A percentile compares a stretch with the other conserved stretches of the same genome.
phyloP scores from a whole-genome alignment of 2,113 vertebrate species.

The Myrmophylax atrothorax region DNA sequence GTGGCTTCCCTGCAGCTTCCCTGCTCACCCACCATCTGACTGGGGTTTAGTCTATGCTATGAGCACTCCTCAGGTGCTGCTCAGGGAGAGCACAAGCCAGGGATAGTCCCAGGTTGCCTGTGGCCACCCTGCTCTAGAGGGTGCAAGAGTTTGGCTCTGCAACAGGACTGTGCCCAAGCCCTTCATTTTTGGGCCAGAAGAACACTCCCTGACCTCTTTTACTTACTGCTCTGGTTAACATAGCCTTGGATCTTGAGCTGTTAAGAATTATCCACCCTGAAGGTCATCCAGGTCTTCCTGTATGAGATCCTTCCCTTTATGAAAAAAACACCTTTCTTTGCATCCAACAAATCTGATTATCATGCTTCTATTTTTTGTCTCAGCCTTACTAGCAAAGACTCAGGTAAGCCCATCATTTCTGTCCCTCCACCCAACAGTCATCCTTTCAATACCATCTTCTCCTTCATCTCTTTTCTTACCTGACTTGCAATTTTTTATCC shows the following conservation, averaged over 20 bases:
- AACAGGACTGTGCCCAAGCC: neutral
- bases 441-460: neutral
- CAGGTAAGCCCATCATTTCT: neutral
- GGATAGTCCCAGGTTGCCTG: neutral
- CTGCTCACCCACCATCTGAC: neutral
- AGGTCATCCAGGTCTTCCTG: neutral
- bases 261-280: neutral
- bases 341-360: neutral
- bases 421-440: neutral
- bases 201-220: neutral
- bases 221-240: neutral
- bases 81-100: neutral
- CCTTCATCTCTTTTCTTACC: neutral
- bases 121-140: neutral
- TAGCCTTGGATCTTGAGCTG: neutral
- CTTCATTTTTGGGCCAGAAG: neutral
- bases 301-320: neutral
- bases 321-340: neutral
- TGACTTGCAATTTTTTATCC: neutral
- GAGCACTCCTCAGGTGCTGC: neutral
- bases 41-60: neutral
- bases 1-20: neutral
- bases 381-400: neutral
- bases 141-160: neutral
- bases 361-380: neutral